phyloP scores from a whole-genome alignment of 2,888 invertebrate genomes.

The Erannis defoliaria region DNA sequence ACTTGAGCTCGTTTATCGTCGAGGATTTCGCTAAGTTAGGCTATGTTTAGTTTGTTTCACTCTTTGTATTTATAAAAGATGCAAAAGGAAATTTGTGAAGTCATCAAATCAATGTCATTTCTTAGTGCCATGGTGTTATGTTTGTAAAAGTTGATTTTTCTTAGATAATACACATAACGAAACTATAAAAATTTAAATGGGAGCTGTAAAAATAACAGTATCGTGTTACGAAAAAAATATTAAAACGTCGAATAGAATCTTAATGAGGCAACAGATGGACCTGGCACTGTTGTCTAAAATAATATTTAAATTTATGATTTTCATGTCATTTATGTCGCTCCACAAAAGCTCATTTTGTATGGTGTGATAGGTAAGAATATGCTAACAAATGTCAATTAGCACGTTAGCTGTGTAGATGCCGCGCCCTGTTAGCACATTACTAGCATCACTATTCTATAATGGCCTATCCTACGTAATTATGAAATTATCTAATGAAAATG shows the following conservation, averaged over 20 bases:
- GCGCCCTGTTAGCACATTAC: conserved; percentile 5
- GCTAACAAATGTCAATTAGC: not conserved
- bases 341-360: not conserved
- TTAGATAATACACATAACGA: not conserved
- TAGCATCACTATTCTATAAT: not conserved
- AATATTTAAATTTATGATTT: not conserved
- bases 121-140: conserved; percentile 33
- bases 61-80: conserved; percentile 12
- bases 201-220: not conserved
- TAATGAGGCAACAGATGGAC: not conserved
- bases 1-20: conserved; percentile 16
- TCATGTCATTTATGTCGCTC: not conserved
- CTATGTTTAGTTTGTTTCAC: not conserved
- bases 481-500: conserved; percentile 1
- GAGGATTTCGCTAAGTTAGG: conserved; percentile 1
- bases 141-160: conserved; percentile 33
- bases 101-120: conserved; percentile 18
- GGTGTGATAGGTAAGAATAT: not conserved
- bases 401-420: not conserved
- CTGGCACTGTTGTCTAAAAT: not conserved
- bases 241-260: not conserved
- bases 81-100: not conserved
- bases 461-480: conserved; percentile 5
- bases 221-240: not conserved
- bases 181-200: not conserved